Base-by-base conservation (phyloP, 2,888 invertebrate genomes). In the Folsomia candida region DNA sequence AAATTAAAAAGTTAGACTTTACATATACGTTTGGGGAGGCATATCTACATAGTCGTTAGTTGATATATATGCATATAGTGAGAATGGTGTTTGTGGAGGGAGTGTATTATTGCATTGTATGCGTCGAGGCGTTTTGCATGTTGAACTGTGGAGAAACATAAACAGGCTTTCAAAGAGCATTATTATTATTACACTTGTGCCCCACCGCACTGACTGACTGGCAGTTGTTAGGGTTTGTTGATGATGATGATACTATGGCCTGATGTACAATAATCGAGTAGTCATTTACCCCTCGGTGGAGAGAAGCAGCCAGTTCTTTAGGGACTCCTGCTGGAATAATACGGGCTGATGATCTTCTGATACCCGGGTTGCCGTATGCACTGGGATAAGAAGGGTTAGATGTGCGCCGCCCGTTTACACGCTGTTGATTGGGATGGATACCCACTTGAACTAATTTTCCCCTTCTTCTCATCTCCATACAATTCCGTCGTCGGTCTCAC, bases 91-190 rank as follows among this genome's bases (percentile, higher is more conserved):
- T n/a, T n/a, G 37, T 37, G 4, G 37, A 37, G 14, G 4, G 14
- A 37, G 37, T 14, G 37, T 4, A 37, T 37, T 14, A 37, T 37
- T 54, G 54, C 20, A 20, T 54, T 54, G 54, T 54, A 54, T 6
- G 6, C 20, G 22, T 20, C 27, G 25, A 27, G 65, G 65, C 65
- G 65, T 54, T 65, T 65, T 51, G 65, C 65, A 65, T 65, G 65
- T 65, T 54, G 65, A 65, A 54, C 4, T 37, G 37, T 4, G 37
- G 37, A 37, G 37, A 37, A 37, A 37, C 37, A 37, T 37, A 37
- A 37, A 37, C 54, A 54, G 18, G 11, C 54, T n/a, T 54, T 54
- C 22, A 18, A 54, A 20, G 54, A 20, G n/a, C 22, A 14, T 6
- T 54, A 54, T 54, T 20, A 54, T 18, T 54, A 22, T 54, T 54